phyloP scores from a whole-genome alignment of 1,140 invertebrate species.

The Chymomyza costata region DNA sequence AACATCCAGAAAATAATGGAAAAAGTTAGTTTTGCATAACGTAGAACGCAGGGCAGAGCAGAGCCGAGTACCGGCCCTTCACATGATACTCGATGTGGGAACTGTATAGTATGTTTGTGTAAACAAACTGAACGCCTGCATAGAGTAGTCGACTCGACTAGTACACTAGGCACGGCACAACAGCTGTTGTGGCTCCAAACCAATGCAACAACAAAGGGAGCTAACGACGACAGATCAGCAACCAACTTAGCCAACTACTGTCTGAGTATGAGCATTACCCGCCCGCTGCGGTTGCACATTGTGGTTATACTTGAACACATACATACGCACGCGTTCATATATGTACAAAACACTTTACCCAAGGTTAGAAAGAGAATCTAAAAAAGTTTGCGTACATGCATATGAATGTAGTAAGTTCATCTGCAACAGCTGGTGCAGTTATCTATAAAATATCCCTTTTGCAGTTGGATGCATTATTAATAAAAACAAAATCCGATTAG shows the following conservation, averaged over 20 bases:
- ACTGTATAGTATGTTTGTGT: constrained; percentile 23
- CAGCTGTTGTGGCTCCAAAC: constrained; percentile 47
- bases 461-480: no score
- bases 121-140: no score
- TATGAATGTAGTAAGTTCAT: constrained; percentile 23
- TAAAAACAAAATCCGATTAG: no score
- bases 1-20: constrained; percentile 65
- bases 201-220: constrained; percentile 33
- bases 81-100: constrained; percentile 47
- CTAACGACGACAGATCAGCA: constrained; percentile 29
- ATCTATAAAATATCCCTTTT: no score
- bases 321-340: constrained; percentile 7
- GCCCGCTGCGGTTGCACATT: constrained; percentile 38
- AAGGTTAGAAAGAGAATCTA: constrained; percentile 40
- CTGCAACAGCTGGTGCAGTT: constrained; percentile 35
- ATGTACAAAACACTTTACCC: constrained; percentile 7
- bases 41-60: constrained; percentile 52
- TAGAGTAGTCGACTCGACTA: no score
- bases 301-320: constrained; percentile 27
- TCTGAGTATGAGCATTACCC: constrained; percentile 8
- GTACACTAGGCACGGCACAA: constrained; percentile 31
- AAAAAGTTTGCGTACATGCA: not conserved
- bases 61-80: constrained; percentile 30
- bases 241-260: constrained; percentile 3
- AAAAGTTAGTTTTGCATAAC: constrained; percentile 72